A percentile compares a stretch with the other conserved stretches of the same genome.
Evolutionary conservation across 2,113 vertebrate genomes (phyloP).

Genomic region (Labeo rohita): DNA sequence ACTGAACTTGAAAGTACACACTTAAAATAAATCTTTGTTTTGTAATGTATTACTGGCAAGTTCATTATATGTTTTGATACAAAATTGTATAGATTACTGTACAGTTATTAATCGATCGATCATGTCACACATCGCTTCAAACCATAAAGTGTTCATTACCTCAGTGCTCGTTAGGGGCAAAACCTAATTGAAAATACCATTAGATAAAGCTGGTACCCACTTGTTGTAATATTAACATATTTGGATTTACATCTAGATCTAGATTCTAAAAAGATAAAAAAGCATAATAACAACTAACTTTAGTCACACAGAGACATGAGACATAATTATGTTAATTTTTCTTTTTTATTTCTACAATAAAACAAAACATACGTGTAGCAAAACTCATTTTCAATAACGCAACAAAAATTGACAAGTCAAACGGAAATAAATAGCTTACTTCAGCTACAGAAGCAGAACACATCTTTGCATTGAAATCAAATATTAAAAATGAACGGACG

Average conservation of each 20-base stretch:
- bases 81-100: background rate
- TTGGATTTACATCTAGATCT: background rate
- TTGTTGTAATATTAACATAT: background rate
- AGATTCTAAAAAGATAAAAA: background rate
- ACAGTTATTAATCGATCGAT: background rate
- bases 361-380: constrained; percentile 85
- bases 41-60: background rate
- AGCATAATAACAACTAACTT: background rate
- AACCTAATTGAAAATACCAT: background rate
- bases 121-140: background rate
- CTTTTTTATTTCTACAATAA: constrained; percentile 76
- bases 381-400: constrained; percentile 82
- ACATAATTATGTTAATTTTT: constrained; percentile 47
- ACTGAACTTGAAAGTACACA: background rate
- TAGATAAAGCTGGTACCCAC: background rate
- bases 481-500: constrained; percentile 63
- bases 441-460: constrained; percentile 75
- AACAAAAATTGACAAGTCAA: constrained; percentile 79
- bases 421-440: constrained; percentile 92
- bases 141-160: background rate
- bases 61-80: background rate
- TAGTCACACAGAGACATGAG: constrained; percentile 30
- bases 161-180: background rate
- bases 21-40: background rate
- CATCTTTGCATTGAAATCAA: constrained; percentile 64